Conservation (phyloP, 2,797 vertebrate genomes). For the Graptemys geographica region DNA sequence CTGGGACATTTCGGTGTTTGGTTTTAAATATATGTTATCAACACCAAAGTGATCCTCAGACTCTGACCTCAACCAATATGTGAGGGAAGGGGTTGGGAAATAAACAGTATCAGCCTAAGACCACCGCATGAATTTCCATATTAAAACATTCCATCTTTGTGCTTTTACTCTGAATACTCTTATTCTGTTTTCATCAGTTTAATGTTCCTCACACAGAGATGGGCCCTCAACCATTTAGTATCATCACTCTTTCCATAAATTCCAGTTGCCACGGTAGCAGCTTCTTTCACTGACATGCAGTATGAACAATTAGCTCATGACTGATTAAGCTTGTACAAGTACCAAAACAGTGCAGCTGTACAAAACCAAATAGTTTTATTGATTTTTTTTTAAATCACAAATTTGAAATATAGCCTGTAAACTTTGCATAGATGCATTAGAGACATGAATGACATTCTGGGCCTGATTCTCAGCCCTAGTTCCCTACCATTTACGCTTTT, state of each 20-base stretch:
- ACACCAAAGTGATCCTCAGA: background rate
- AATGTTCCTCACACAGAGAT: background rate
- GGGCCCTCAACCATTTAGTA: background rate
- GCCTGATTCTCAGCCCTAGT: background rate
- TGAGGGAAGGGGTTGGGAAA: background rate
- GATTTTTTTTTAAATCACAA: background rate
- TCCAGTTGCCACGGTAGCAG: background rate
- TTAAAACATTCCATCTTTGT: background rate
- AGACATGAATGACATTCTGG: background rate
- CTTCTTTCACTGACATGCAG: background rate
- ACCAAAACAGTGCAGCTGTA: background rate
- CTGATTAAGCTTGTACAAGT: background rate
- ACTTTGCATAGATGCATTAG: constrained; percentile 2
- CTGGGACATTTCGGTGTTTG: no score
- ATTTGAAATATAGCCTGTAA: background rate
- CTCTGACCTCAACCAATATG: background rate
- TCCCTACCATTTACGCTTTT: background rate
- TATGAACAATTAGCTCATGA: background rate
- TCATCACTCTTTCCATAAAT: background rate
- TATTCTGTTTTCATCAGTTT: background rate
- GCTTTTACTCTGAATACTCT: background rate
- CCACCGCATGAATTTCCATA: background rate
- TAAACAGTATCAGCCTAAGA: background rate
- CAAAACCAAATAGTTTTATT: background rate
- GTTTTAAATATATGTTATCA: no score